Base-by-base conservation (phyloP, 2,888 invertebrate genomes). In the Sarcophaga carnaria region DNA sequence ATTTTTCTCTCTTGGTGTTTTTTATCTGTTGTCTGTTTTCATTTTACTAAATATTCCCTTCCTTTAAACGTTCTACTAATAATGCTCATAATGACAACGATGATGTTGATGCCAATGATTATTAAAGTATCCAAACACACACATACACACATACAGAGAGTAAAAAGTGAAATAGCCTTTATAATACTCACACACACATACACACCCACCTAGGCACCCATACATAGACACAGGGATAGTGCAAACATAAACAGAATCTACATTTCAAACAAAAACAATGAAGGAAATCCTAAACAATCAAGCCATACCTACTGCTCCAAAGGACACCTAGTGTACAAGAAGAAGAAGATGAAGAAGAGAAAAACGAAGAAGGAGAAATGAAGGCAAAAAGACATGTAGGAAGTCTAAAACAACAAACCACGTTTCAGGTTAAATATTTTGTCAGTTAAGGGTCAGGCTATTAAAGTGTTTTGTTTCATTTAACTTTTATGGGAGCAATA, bases 401-500 rank as follows among this genome's bases (percentile, higher is more conserved):
- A 74, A 81, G 59, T 72, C 70, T 25, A 67, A 59, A 78, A 69
- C 74, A 80, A 78, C 83, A 78, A 80, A 80, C 80, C 80, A 80
- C 80, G 81, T 78, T 83, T 74, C 59, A 80, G 86, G 77, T 80
- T 80, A 83, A 86, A 80, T 83, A 78, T 86, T 80, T 83, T 83
- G 80, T 76, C 78, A 85, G 81, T 85, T 78, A 78, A 82, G 82
- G 88, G 88, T 87, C 88, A 85, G 77, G 82, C 83, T 84, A 88
- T 89, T 89, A 87, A 89, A 84, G 88, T 88, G 88, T 85, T 88
- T 88, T 88, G 85, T 89, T 89, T 89, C 87, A 88, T 89, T 89
- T 89, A 88, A 89, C 88, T 88, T 89, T 89, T 83, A 86, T 84
- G 83, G 14, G 78, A 71, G 4, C 67, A 81, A 75, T 71, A 84